A percentile compares a stretch with the other conserved stretches of the same genome.
phyloP scores from a whole-genome alignment of 2,888 invertebrate species.

The Drosophila tanythrix region DNA sequence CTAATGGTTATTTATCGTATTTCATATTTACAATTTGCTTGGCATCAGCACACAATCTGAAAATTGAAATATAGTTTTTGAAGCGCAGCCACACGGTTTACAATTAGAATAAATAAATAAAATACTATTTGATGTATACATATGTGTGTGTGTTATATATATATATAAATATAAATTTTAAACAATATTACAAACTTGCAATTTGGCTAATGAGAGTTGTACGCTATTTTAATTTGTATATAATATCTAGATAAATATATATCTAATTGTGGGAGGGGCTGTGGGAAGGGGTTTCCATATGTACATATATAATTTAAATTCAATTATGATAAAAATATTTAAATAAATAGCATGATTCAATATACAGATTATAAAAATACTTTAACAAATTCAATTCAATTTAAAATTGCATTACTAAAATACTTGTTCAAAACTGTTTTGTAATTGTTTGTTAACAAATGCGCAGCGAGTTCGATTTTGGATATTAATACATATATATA shows the following conservation, averaged over 20 bases:
- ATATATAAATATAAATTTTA: slow-evolving; percentile 13
- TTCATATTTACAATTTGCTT: slow-evolving; percentile 50
- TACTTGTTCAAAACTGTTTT: slow-evolving; percentile 42
- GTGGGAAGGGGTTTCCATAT: slow-evolving; percentile 30
- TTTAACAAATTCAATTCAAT: slow-evolving; percentile 58
- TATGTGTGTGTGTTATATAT: slow-evolving; percentile 1
- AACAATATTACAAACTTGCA: slow-evolving; percentile 54
- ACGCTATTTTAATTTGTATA: slow-evolving; percentile 31
- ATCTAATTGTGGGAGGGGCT: slow-evolving; percentile 10
- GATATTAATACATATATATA: slow-evolving; percentile 33
- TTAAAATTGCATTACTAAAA: slow-evolving; percentile 54
- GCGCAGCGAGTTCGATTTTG: slow-evolving; percentile 35
- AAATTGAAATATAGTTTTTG: slow-evolving; percentile 23
- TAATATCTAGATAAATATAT: slow-evolving; percentile 39
- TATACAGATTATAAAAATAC: slow-evolving; percentile 52
- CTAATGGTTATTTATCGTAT: slow-evolving; percentile 27
- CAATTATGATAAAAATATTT: slow-evolving; percentile 39
- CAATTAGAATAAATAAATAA: slow-evolving; percentile 71
- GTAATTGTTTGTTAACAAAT: slow-evolving; percentile 40
- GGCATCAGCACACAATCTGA: slow-evolving; percentile 40
- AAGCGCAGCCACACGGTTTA: slow-evolving; percentile 55
- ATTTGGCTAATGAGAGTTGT: slow-evolving; percentile 76
- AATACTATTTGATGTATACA: slow-evolving; percentile 46
- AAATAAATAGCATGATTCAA: slow-evolving; percentile 31
- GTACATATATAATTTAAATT: slow-evolving; percentile 56